phyloP scores from a whole-genome alignment of 2,888 invertebrate genomes.

The Frankliniella intonsa region DNA sequence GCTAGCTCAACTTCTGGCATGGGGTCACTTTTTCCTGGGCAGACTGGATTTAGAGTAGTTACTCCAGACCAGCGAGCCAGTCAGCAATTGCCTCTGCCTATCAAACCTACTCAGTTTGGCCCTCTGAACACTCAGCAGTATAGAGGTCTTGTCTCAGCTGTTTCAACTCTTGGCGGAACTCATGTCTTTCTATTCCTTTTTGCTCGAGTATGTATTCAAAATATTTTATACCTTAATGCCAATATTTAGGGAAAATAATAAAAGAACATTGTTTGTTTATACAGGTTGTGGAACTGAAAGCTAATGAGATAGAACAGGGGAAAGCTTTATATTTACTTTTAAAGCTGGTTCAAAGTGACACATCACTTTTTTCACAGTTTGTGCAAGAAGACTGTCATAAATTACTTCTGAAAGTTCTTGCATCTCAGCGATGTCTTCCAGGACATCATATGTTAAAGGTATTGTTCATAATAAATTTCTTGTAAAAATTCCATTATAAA shows the following conservation, averaged over 20 bases:
- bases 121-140: slow-evolving; percentile 50
- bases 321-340: slow-evolving; percentile 57
- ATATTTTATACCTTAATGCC: background rate
- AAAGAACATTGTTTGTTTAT: slow-evolving; percentile 32
- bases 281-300: slow-evolving; percentile 62
- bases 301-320: slow-evolving; percentile 58
- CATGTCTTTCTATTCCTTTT: slow-evolving; percentile 62
- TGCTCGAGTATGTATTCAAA: slow-evolving; percentile 53
- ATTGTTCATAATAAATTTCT: slow-evolving; percentile 11
- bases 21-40: slow-evolving; percentile 45
- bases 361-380: slow-evolving; percentile 58
- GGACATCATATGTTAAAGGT: slow-evolving; percentile 58
- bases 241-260: background rate
- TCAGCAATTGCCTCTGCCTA: slow-evolving; percentile 48
- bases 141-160: slow-evolving; percentile 54
- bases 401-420: slow-evolving; percentile 56
- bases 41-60: slow-evolving; percentile 48
- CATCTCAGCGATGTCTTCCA: slow-evolving; percentile 55
- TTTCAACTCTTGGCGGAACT: slow-evolving; percentile 58
- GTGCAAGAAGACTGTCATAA: slow-evolving; percentile 42
- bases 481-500: background rate
- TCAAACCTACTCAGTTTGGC: slow-evolving; percentile 43
- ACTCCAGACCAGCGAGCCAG: slow-evolving; percentile 48
- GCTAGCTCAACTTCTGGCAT: slow-evolving; percentile 28
- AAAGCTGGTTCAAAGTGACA: slow-evolving; percentile 56